Conservation (phyloP, 2,113 vertebrate genomes). For the Scopus umbretta region DNA sequence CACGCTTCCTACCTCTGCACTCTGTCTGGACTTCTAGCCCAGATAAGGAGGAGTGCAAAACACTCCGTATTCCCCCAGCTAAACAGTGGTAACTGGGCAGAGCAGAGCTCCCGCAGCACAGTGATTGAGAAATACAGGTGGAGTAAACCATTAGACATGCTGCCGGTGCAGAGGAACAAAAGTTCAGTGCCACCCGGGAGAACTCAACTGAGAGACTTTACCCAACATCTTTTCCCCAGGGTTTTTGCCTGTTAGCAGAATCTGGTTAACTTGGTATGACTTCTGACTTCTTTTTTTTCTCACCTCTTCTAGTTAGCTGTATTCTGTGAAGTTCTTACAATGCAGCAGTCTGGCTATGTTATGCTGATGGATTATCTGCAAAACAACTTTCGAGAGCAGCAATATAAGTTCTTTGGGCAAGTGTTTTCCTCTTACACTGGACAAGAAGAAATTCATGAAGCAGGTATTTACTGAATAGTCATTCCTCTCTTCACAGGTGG, state of each 20-base stretch:
- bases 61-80: not conserved
- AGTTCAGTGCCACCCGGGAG: not conserved
- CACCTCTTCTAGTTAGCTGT: slow-evolving; percentile 79
- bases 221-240: not conserved
- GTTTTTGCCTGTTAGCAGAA: not conserved
- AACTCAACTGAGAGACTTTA: not conserved
- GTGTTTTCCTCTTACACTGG: slow-evolving; percentile 96
- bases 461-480: slow-evolving; percentile 72
- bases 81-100: not conserved
- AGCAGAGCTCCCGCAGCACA: not conserved
- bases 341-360: slow-evolving; percentile 95
- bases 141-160: not conserved
- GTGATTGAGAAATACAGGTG: not conserved
- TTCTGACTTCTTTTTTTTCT: not conserved
- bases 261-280: not conserved
- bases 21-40: not conserved
- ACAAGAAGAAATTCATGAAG: slow-evolving; percentile 87
- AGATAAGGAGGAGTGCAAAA: not conserved
- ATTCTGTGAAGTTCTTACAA: slow-evolving; percentile 98
- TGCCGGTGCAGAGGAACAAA: not conserved
- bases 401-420: slow-evolving; percentile 88
- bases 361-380: slow-evolving; percentile 99
- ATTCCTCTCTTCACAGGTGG: not conserved
- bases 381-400: slow-evolving; percentile 94
- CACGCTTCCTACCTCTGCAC: not conserved